A percentile compares a stretch with the other conserved stretches of the same genome.
Conservation (phyloP, 1,140 invertebrate genomes). For the Drosophila pseudoananassae region DNA sequence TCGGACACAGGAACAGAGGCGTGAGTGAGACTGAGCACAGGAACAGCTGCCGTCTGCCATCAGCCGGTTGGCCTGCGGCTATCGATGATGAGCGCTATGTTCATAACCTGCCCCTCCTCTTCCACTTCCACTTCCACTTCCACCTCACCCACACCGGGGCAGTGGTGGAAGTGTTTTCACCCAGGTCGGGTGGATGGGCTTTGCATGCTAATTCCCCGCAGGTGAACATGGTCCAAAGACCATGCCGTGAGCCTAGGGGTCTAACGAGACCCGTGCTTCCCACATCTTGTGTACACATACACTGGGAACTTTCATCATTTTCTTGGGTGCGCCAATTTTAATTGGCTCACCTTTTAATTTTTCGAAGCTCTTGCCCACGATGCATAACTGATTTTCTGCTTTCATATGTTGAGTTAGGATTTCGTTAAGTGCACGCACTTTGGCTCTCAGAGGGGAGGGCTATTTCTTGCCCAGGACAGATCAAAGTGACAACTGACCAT, state of each 20-base stretch:
- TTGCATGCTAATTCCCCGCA: slow-evolving; percentile 78
- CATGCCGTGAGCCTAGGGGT: slow-evolving; percentile 55
- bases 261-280: slow-evolving; percentile 51
- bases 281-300: slow-evolving; percentile 17
- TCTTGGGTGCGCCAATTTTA: background rate
- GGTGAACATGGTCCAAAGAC: slow-evolving; percentile 44
- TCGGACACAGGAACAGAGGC: slow-evolving; percentile 69
- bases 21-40: slow-evolving; percentile 24
- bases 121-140: background rate
- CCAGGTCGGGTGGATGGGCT: slow-evolving; percentile 21
- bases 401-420: background rate
- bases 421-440: slow-evolving; percentile 6
- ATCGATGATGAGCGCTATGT: slow-evolving; percentile 69
- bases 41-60: slow-evolving; percentile 47
- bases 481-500: slow-evolving; percentile 75
- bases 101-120: slow-evolving; percentile 61
- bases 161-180: background rate
- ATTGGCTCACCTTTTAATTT: too few relatives aligned
- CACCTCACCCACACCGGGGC: background rate
- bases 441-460: background rate
- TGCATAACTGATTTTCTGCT: too few relatives aligned
- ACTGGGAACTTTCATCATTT: background rate
- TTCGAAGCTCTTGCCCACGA: too few relatives aligned
- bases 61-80: slow-evolving; percentile 47
- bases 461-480: slow-evolving; percentile 24